A percentile compares a stretch with the other conserved stretches of the same genome.
Conservation (phyloP, 1,140 invertebrate species). For the Diploscapter pachys region DNA sequence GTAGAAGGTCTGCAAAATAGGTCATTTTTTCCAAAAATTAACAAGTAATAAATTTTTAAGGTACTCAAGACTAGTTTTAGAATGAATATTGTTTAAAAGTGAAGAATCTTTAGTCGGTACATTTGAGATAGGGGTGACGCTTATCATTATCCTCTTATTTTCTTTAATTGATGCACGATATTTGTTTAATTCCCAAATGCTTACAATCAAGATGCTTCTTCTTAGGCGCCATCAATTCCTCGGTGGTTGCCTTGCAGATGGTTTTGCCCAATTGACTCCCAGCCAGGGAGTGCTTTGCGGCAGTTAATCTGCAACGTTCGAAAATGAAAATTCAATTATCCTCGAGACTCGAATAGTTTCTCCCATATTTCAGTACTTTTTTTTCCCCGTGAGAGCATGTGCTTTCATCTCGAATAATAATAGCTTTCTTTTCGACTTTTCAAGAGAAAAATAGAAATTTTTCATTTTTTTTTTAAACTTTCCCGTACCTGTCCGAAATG, state of each 20-base stretch:
- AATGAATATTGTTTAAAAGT: not conserved
- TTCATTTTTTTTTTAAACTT: not conserved
- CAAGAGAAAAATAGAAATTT: slow-evolving; percentile 65
- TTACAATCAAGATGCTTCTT: slow-evolving; percentile 99
- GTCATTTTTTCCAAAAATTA: not conserved
- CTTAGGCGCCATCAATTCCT: slow-evolving; percentile 98
- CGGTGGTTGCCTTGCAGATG: slow-evolving; percentile 98
- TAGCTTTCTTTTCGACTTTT: slow-evolving; percentile 66
- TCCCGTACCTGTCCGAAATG: slow-evolving; percentile 34
- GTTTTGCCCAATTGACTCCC: slow-evolving; percentile 97
- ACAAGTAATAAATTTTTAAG: slow-evolving; percentile 65
- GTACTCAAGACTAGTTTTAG: not conserved
- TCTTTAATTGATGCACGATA: no score
- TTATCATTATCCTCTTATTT: no score
- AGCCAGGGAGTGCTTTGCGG: slow-evolving; percentile 93
- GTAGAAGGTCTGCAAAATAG: slow-evolving; percentile 79
- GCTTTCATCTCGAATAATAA: not conserved
- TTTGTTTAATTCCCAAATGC: slow-evolving; percentile 60
- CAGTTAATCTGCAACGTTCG: slow-evolving; percentile 68
- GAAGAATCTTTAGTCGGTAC: not conserved
- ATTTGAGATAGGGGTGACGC: no score
- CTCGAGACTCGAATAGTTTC: no score
- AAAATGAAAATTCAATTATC: no score
- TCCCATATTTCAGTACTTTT: not conserved
- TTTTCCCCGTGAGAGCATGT: not conserved